Evolutionary conservation across 2,888 invertebrate species (phyloP), one percentile per base, ranked within the genome.

Genomic region (Metellina segmentata): DNA sequence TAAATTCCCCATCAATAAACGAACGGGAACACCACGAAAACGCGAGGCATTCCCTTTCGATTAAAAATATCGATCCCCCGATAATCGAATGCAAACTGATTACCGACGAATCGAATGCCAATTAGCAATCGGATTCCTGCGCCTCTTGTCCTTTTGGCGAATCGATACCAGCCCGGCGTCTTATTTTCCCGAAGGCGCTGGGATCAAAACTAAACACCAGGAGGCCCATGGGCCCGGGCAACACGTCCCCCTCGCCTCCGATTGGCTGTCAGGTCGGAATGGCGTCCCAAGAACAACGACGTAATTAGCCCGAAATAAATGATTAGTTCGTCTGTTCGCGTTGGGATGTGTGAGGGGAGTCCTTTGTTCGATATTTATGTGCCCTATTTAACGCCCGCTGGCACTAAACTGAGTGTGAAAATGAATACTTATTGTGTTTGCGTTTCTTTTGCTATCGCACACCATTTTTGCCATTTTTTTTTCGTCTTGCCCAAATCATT

Each of bases 321-420:
- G 79, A 79, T 79, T 79, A 79, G 19, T 53, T 52, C 78, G 16
- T 11, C 16, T 61, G 61, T 9, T 61, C 61, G 16, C 11, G 9
- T 9, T 16, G 9, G 16, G 61, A 4, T 34, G 34, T 34, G 34
- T n/a, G 70, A 70, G 70, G 0, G 11, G 19, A 20, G 19, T 9
- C 74, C 48, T 74, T 74, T 20, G 34, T 74, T 20, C 19, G 9
- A 74, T 74, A 74, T 74, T 74, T 74, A 74, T 74, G 74, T 74
- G 34, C 20, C 48, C 74, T 48, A 74, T 74, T 74, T 74, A 74
- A 74, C 74, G 34, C 74, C 48, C 19, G 9, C 13, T 19, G 6
- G 8, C 9, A 20, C 5, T 6, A 74, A 74, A 74, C 74, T 74
- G 74, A 13, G 20, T 19, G 74, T 9, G 20, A 74, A 72, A 19